Evolutionary conservation across 53 echinoderm and acorn worm species (phyloP).

Genomic region (Pentamera pediparva): DNA sequence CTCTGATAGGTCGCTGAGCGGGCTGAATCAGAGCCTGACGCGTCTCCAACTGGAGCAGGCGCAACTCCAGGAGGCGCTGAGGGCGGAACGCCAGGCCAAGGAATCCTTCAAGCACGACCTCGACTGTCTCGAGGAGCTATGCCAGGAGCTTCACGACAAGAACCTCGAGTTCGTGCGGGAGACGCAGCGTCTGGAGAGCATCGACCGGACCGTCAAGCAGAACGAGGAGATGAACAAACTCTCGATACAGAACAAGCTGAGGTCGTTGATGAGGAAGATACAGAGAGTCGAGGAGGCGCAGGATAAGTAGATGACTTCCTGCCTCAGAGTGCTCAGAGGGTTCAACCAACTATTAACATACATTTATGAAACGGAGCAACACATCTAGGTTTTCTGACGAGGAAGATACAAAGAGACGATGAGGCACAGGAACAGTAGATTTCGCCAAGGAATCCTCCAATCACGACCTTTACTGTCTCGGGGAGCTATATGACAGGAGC

Average conservation of each 20-base stretch:
- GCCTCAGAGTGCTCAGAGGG: not conserved
- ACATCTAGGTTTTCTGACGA: too few species aligned
- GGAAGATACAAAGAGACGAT: too few species aligned
- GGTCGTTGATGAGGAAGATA: constrained; percentile 13
- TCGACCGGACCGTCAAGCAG: constrained; percentile 14
- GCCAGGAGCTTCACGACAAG: constrained; percentile 21
- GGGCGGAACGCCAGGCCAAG: constrained; percentile 1
- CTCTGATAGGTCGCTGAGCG: constrained; percentile 9
- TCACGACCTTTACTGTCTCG: constrained; percentile 13
- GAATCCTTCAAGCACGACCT: constrained; percentile 13
- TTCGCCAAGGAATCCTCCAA: constrained; percentile 8
- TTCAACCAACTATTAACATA: too few species aligned
- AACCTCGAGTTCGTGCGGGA: constrained; percentile 18
- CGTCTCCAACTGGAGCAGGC: constrained; percentile 10
- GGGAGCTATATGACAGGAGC: constrained; percentile 7
- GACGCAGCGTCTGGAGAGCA: constrained; percentile 6
- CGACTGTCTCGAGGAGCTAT: constrained; percentile 19
- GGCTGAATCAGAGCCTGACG: constrained; percentile 8
- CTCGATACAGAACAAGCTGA: constrained; percentile 1
- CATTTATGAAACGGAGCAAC: too few species aligned
- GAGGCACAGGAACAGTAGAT: too few species aligned
- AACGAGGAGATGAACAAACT: constrained; percentile 22
- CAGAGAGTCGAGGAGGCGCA: not conserved
- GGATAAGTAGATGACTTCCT: not conserved
- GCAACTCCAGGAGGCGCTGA: constrained; percentile 10